These are phyloP conservation scores for Oxyscelio sp. DNA, from an alignment of 2,888 invertebrate species.

Conservation along the genomic window DNA sequence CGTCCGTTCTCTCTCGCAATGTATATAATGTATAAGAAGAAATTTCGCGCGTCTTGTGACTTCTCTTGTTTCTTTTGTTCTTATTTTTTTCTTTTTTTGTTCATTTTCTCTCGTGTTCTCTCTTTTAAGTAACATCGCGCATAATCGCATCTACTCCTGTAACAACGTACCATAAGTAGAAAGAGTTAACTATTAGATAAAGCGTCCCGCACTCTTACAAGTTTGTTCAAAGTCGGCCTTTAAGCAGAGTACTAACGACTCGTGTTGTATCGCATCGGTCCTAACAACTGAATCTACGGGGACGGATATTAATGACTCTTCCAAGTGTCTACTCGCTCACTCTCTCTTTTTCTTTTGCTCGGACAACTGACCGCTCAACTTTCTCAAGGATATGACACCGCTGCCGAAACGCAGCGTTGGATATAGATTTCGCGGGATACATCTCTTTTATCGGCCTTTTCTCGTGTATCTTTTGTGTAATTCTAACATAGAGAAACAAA, in stretches of 20 bases:
- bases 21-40: conserved; percentile 12
- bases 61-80: not conserved
- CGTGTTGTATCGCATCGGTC: conserved; percentile 71
- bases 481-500: not conserved
- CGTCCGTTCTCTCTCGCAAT: conserved; percentile 10
- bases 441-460: not conserved
- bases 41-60: conserved; percentile 25
- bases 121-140: conserved; percentile 66
- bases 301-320: conserved; percentile 88
- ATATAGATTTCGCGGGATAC: conserved; percentile 31
- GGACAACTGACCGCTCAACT: conserved; percentile 74
- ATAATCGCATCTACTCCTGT: conserved; percentile 71
- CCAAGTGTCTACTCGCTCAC: conserved; percentile 72
- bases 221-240: conserved; percentile 79
- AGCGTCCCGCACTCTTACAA: conserved; percentile 87
- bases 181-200: conserved; percentile 85
- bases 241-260: conserved; percentile 83
- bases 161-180: conserved; percentile 82
- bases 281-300: conserved; percentile 86
- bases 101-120: conserved; percentile 32
- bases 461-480: too few relatives aligned
- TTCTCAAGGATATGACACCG: conserved; percentile 63
- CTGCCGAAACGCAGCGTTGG: conserved; percentile 27
- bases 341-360: conserved; percentile 58
- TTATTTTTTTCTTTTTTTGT: conserved; percentile 29